These are phyloP conservation scores for Steinernema feltiae DNA, from an alignment of 1,140 invertebrate genomes.

Conservation along the genomic window DNA sequence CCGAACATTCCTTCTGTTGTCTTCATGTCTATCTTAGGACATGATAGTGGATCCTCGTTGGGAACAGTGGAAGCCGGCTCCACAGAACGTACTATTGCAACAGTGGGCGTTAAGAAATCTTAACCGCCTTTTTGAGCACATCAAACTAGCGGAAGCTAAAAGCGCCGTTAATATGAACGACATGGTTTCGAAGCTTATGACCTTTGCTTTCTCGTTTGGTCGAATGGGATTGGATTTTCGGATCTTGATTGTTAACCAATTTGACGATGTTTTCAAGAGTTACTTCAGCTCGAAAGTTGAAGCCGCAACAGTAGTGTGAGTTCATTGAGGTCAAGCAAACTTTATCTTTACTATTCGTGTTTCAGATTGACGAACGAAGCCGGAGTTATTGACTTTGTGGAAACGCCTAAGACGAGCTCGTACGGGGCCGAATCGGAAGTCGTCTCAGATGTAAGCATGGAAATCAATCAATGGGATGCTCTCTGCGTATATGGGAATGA, in stretches of 20 bases:
- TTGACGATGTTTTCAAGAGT: slow-evolving; percentile 41
- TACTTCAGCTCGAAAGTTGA: slow-evolving; percentile 34
- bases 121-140: slow-evolving; percentile 25
- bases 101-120: slow-evolving; percentile 49
- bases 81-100: slow-evolving; percentile 49
- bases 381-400: background rate
- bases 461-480: slow-evolving; percentile 53
- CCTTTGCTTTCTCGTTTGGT: slow-evolving; percentile 53
- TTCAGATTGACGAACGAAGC: slow-evolving; percentile 11
- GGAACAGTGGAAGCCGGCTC: slow-evolving; percentile 51
- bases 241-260: slow-evolving; percentile 39
- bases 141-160: slow-evolving; percentile 24
- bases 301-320: slow-evolving; percentile 33
- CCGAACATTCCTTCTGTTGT: background rate
- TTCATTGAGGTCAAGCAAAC: background rate
- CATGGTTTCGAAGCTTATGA: slow-evolving; percentile 47
- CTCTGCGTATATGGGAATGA: slow-evolving; percentile 52
- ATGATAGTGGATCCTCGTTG: slow-evolving; percentile 42
- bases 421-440: slow-evolving; percentile 34
- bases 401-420: slow-evolving; percentile 34
- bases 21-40: background rate
- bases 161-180: slow-evolving; percentile 25
- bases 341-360: slow-evolving; percentile 13
- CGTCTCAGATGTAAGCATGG: slow-evolving; percentile 47
- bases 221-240: slow-evolving; percentile 58